Conservation (phyloP, 2,797 vertebrate genomes). For the Smutsia temminckii region DNA sequence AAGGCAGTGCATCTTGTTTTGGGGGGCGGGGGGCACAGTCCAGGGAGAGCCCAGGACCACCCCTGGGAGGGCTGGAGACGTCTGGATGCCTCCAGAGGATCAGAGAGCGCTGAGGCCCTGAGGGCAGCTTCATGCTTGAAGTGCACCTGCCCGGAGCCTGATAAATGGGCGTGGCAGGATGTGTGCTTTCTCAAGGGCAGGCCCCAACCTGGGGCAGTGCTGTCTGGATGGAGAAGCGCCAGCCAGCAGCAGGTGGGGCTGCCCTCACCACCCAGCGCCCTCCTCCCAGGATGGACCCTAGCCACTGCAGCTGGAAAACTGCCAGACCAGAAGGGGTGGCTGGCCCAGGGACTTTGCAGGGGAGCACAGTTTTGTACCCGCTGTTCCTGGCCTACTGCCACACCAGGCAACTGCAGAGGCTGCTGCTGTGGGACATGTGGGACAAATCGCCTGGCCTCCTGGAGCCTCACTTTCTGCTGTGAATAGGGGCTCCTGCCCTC, state of each 20-base stretch:
- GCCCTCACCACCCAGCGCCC: neutral
- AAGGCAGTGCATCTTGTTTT: no score
- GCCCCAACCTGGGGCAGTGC: neutral
- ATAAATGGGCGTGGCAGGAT: neutral
- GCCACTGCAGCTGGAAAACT: neutral
- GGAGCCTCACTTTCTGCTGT: neutral
- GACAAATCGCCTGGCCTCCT: neutral
- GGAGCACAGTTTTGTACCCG: neutral
- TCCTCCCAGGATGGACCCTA: neutral
- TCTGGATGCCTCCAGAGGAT: neutral
- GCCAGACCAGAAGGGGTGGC: neutral
- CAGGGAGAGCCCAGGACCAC: neutral
- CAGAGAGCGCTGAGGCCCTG: neutral
- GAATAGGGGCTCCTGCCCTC: neutral
- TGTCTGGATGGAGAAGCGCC: accelerated
- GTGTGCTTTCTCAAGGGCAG: neutral
- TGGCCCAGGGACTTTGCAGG: neutral
- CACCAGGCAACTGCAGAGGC: neutral
- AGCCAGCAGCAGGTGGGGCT: neutral
- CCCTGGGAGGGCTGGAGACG: neutral
- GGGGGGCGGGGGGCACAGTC: neutral
- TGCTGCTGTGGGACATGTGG: neutral
- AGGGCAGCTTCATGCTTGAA: neutral
- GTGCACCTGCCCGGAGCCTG: accelerated
- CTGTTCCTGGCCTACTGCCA: neutral